Evolutionary conservation across 2,888 invertebrate species (phyloP).

Genomic region (Eristalis intricaria): DNA sequence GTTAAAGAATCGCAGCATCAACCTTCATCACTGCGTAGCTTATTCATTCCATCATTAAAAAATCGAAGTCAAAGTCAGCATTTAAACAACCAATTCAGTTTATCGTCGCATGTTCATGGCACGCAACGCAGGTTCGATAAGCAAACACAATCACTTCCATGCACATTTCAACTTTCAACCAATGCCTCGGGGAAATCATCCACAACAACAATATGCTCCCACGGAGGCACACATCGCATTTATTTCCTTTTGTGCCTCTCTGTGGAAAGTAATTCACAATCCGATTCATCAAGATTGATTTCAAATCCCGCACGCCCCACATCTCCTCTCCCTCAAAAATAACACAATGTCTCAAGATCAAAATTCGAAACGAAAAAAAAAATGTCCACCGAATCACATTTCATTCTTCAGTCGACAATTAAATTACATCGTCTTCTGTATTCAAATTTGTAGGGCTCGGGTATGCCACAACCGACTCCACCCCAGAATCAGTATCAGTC

Average conservation of each 20-base stretch:
- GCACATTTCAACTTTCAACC: neutral
- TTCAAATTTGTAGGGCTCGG: conserved; percentile 80
- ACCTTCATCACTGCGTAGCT: no score
- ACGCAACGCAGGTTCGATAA: no score
- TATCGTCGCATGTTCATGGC: no score
- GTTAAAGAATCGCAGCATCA: no score
- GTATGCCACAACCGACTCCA: conserved; percentile 78
- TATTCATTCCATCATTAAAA: no score
- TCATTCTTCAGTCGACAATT: neutral
- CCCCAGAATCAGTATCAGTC: conserved; percentile 73
- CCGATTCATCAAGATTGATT: neutral
- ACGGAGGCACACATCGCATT: no score
- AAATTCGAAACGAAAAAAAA: neutral
- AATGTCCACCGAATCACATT: neutral
- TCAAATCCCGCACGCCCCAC: neutral
- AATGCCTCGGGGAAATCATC: neutral
- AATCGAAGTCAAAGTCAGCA: no score
- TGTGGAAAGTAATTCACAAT: neutral
- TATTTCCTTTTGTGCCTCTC: no score
- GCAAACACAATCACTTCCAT: neutral
- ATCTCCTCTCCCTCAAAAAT: conserved; percentile 11
- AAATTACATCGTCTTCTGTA: conserved; percentile 51
- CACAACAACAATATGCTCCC: neutral
- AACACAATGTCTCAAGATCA: conserved; percentile 50
- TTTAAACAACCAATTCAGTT: no score